Conservation (phyloP, 2,113 vertebrate species). For the Cricetomys ansorgei region DNA sequence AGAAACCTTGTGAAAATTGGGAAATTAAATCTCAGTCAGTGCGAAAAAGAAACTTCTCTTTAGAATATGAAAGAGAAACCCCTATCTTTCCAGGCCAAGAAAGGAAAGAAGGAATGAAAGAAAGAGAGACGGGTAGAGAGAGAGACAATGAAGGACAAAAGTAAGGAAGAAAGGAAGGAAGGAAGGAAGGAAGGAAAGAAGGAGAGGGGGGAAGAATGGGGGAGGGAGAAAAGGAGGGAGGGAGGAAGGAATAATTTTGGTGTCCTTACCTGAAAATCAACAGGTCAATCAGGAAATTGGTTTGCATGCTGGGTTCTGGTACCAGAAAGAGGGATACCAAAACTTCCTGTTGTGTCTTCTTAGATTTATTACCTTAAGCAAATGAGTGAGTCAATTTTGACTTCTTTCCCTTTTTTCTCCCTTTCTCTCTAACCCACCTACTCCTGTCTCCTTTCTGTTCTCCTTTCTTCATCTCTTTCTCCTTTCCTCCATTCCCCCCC, state of each 20-base stretch:
- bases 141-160: too few species aligned
- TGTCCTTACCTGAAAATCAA: neutral
- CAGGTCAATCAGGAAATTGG: neutral
- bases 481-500: too few species aligned
- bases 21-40: constrained; percentile 67
- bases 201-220: too few species aligned
- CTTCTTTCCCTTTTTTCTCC: rapidly evolving
- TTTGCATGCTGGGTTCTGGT: neutral
- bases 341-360: neutral
- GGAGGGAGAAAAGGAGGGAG: too few species aligned
- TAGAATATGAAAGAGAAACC: neutral
- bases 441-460: neutral
- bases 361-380: neutral
- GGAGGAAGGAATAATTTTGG: neutral
- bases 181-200: neutral
- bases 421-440: neutral
- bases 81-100: neutral
- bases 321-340: neutral
- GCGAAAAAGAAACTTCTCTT: constrained; percentile 53
- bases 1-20: constrained; percentile 67
- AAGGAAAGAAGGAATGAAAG: neutral
- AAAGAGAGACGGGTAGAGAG: too few species aligned
- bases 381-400: neutral
- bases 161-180: too few species aligned
- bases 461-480: neutral